Evolutionary conservation across 2,797 vertebrate species (phyloP).

Genomic region (Toxotes lorentzi): DNA sequence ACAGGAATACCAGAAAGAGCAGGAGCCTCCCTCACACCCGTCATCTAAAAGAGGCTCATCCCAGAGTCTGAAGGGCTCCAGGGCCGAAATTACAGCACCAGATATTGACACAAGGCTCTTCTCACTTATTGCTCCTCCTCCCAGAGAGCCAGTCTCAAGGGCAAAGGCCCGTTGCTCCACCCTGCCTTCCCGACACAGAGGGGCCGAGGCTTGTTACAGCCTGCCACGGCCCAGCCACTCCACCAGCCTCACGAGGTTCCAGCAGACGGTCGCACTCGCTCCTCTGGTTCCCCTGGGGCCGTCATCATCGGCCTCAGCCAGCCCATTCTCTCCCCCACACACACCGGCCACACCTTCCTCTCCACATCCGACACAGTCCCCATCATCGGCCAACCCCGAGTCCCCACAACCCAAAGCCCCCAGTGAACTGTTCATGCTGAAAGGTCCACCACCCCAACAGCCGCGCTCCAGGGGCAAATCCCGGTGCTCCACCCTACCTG

Average conservation of each 20-base stretch:
- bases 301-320: slow-evolving; percentile 36
- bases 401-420: slow-evolving; percentile 50
- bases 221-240: slow-evolving; percentile 81
- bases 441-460: slow-evolving; percentile 74
- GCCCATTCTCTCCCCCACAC: slow-evolving; percentile 32
- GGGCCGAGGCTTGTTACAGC: slow-evolving; percentile 70
- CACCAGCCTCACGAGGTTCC: slow-evolving; percentile 81
- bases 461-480: slow-evolving; percentile 72
- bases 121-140: slow-evolving; percentile 76
- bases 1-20: slow-evolving; percentile 47
- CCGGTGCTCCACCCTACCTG: slow-evolving; percentile 83
- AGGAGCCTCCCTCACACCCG: slow-evolving; percentile 33
- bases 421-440: slow-evolving; percentile 73
- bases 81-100: slow-evolving; percentile 36
- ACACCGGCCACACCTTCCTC: slow-evolving; percentile 35
- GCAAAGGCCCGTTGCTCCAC: slow-evolving; percentile 83
- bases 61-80: slow-evolving; percentile 64
- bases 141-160: slow-evolving; percentile 67
- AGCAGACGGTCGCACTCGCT: slow-evolving; percentile 54
- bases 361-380: slow-evolving; percentile 25
- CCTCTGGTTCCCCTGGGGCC: slow-evolving; percentile 59
- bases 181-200: slow-evolving; percentile 82
- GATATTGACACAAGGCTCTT: slow-evolving; percentile 52
- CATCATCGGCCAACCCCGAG: slow-evolving; percentile 4
- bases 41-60: slow-evolving; percentile 62